A percentile compares a stretch with the other conserved stretches of the same genome.
Evolutionary conservation across 2,113 vertebrate species (phyloP).

Genomic region (Daphoenositta chrysoptera): DNA sequence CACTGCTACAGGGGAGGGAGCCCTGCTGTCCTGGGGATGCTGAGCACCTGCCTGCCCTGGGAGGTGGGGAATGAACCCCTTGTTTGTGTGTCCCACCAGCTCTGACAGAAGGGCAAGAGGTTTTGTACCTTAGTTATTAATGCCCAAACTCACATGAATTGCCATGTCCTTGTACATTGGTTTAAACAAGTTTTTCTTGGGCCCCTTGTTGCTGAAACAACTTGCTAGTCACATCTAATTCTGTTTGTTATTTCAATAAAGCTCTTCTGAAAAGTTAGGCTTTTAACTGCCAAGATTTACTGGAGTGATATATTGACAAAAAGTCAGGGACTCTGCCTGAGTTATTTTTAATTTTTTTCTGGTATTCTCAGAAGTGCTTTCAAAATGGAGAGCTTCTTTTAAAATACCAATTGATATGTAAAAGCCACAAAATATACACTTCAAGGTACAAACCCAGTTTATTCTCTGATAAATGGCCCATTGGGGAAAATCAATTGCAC

Average conservation of each 20-base stretch:
- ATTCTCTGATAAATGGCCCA: constrained; percentile 15
- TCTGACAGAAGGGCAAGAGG: neutral
- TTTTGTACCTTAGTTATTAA: neutral
- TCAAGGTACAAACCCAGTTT: neutral
- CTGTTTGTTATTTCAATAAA: neutral
- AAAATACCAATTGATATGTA: constrained; percentile 3
- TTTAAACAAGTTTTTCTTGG: neutral
- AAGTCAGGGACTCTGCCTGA: neutral
- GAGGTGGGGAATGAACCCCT: neutral
- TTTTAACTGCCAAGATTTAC: neutral
- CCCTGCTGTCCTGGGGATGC: neutral
- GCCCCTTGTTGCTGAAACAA: neutral
- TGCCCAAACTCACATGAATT: neutral
- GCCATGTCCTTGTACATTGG: neutral
- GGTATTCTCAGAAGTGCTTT: neutral
- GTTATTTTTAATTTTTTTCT: neutral
- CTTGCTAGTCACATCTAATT: neutral
- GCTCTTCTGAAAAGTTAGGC: neutral
- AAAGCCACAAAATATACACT: constrained; percentile 25
- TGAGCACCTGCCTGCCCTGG: neutral
- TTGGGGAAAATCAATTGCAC: neutral
- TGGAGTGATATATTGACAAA: neutral
- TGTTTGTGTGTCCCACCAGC: neutral
- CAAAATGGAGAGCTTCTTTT: neutral
- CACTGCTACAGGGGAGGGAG: neutral